Percentiles rank a stretch among this genome's conserved stretches.
phyloP scores from a whole-genome alignment of 2,113 vertebrate species.

The Cyrtonyx montezumae region DNA sequence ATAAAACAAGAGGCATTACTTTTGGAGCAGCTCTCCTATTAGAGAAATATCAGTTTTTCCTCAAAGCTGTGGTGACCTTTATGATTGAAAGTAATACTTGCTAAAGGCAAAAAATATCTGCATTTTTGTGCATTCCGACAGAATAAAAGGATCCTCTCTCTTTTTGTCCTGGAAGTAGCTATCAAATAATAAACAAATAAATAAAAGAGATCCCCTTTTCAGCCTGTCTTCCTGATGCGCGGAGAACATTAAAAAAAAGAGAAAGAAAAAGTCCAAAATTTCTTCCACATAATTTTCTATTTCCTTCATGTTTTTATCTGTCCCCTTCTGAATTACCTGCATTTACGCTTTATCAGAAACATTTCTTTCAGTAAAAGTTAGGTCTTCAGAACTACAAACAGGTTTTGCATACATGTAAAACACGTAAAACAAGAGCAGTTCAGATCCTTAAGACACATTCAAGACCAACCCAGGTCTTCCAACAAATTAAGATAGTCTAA shows the following conservation, averaged over 20 bases:
- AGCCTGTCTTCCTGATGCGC: not conserved
- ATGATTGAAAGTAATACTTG: not conserved
- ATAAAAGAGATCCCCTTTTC: not conserved
- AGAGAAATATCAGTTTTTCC: not conserved
- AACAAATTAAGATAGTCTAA: not conserved
- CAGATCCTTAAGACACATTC: fast-evolving
- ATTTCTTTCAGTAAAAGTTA: not conserved
- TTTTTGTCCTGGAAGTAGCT: fast-evolving
- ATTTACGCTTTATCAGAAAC: not conserved
- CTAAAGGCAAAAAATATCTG: not conserved
- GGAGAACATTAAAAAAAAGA: not conserved
- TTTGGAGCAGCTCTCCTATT: too few species aligned
- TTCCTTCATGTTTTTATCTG: not conserved
- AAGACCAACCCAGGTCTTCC: not conserved
- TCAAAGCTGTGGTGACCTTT: not conserved
- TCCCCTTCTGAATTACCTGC: not conserved
- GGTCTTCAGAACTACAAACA: not conserved
- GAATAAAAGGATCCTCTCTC: not conserved
- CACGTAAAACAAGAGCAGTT: not conserved
- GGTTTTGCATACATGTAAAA: not conserved
- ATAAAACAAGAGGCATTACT: too few species aligned
- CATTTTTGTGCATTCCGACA: not conserved
- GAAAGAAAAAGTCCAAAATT: not conserved
- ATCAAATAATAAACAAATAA: not conserved
- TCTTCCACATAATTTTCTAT: not conserved